These are phyloP conservation scores for Zaprionus tsacasi DNA, from an alignment of 1,140 invertebrate species.

Conservation along the genomic window DNA sequence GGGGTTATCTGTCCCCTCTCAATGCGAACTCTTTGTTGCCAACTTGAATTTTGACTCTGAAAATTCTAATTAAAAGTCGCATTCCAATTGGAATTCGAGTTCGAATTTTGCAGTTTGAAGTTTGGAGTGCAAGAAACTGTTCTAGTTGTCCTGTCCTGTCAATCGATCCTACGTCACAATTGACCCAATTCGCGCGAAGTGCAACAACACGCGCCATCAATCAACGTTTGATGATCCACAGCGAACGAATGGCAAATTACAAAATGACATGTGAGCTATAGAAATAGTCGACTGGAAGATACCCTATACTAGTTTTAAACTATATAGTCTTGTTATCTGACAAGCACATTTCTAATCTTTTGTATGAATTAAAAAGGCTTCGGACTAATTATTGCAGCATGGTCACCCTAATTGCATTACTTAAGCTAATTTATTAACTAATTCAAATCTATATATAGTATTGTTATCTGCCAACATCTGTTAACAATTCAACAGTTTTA, in stretches of 20 bases:
- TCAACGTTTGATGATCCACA: conserved; percentile 48
- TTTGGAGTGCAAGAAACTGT: neutral
- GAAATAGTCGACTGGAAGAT: neutral
- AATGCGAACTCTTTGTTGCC: conserved; percentile 62
- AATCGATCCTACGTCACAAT: conserved; percentile 50
- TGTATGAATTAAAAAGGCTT: neutral
- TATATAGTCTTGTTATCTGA: no score
- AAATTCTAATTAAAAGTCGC: neutral
- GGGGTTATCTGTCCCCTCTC: conserved; percentile 72
- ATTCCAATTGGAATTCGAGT: neutral
- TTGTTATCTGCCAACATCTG: no score
- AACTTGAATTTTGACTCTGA: conserved; percentile 15
- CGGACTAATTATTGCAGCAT: neutral
- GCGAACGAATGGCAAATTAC: conserved; percentile 21
- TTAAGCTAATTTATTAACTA: neutral
- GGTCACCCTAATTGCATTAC: neutral
- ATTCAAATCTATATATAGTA: no score
- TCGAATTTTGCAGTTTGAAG: no score
- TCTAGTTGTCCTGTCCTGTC: conserved; percentile 33
- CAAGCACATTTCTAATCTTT: neutral
- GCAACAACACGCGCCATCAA: conserved; percentile 68
- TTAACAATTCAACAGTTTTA: no score
- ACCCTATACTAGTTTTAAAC: neutral
- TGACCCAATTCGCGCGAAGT: conserved; percentile 59
- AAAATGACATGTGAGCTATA: neutral